Percentiles rank a stretch among this genome's conserved stretches.
Evolutionary conservation across 2,797 vertebrate genomes (phyloP).

Genomic region (Danio albolineatus): DNA sequence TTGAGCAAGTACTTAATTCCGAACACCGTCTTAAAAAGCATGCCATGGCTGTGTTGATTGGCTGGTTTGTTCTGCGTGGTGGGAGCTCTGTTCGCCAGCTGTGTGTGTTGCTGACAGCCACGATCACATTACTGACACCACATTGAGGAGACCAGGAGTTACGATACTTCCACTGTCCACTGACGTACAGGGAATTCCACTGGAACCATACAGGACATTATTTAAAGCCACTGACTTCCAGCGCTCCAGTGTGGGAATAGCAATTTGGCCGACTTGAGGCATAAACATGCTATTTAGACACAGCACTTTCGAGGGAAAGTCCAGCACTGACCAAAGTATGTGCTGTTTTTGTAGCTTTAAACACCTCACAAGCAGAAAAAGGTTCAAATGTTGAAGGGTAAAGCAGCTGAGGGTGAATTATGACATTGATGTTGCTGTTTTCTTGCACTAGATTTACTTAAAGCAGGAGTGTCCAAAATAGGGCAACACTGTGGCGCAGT

Average conservation of each 20-base stretch:
- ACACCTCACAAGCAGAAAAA: not conserved
- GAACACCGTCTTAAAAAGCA: not conserved
- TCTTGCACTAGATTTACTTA: not conserved
- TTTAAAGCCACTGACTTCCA: slow-evolving; percentile 44
- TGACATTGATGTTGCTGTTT: not conserved
- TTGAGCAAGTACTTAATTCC: not conserved
- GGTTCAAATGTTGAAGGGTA: not conserved
- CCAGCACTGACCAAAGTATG: not conserved
- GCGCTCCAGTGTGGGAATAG: slow-evolving; percentile 45
- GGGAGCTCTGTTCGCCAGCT: slow-evolving; percentile 68
- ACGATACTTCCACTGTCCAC: slow-evolving; percentile 65
- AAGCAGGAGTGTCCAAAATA: no score
- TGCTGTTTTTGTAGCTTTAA: not conserved
- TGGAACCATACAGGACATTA: slow-evolving; percentile 32
- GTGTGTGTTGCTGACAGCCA: slow-evolving; percentile 56
- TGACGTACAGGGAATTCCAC: slow-evolving; percentile 59
- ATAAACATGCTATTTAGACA: slow-evolving; percentile 33
- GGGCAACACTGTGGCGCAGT: no score
- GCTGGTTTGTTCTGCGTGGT: slow-evolving; percentile 74
- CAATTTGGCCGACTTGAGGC: slow-evolving; percentile 14
- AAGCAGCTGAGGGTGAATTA: not conserved
- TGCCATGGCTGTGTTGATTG: slow-evolving; percentile 37
- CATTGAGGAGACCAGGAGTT: slow-evolving; percentile 52
- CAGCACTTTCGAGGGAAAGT: slow-evolving; percentile 26
- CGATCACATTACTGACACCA: slow-evolving; percentile 43